A percentile compares a stretch with the other conserved stretches of the same genome.
Conservation (phyloP, 2,113 vertebrate species). For the Myocastor coypus region DNA sequence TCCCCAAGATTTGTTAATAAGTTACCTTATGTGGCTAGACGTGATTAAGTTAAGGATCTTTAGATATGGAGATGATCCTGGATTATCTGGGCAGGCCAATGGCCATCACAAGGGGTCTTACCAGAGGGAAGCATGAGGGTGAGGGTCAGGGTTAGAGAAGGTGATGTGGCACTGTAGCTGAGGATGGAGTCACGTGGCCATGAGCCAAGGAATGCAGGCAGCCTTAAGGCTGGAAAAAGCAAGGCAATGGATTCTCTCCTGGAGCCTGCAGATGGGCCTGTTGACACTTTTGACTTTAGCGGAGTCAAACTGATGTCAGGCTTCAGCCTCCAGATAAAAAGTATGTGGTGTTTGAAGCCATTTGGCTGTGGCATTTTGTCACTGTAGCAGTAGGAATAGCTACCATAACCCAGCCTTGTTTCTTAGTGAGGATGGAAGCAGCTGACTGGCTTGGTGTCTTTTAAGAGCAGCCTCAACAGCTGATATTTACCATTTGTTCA, state of each 20-base stretch:
- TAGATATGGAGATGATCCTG: slow-evolving; percentile 18
- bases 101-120: neutral
- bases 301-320: neutral
- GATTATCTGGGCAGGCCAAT: neutral
- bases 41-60: slow-evolving; percentile 26
- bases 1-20: slow-evolving; percentile 40
- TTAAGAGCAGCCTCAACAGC: neutral
- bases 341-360: neutral
- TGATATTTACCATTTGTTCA: neutral
- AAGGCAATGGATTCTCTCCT: neutral
- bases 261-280: neutral
- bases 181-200: neutral
- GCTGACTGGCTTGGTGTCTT: neutral
- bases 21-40: slow-evolving; percentile 15
- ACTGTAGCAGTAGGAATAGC: neutral
- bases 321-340: neutral
- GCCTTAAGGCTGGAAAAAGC: slow-evolving; percentile 13
- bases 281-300: neutral
- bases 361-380: neutral
- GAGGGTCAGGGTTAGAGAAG: neutral
- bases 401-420: neutral
- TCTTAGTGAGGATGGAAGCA: neutral
- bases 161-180: neutral
- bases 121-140: neutral
- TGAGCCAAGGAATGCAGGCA: neutral